These are phyloP conservation scores for Gastrophysa polygoni DNA, from an alignment of 2,888 invertebrate genomes.

Conservation along the genomic window DNA sequence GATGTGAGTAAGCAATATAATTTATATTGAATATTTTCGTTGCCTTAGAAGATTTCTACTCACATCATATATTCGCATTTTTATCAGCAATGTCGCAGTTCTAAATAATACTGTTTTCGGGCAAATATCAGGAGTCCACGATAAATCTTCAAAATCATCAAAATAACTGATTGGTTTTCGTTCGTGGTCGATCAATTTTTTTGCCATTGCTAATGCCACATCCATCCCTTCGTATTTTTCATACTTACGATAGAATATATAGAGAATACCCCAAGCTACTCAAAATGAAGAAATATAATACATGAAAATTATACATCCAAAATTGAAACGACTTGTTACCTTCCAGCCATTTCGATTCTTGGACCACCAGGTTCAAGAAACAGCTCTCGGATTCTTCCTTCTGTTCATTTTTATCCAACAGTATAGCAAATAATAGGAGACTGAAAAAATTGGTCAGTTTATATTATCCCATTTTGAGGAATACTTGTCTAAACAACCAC, in stretches of 20 bases:
- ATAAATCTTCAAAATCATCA: conserved; percentile 45
- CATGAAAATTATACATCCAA: not conserved
- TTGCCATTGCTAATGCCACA: conserved; percentile 48
- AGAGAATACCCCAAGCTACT: conserved; percentile 49
- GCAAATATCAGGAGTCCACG: conserved; percentile 48
- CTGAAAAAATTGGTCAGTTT: conserved; percentile 36
- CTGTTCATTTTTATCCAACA: conserved; percentile 46
- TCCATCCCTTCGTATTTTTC: conserved; percentile 50
- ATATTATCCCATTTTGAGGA: no score
- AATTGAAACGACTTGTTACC: conserved; percentile 33
- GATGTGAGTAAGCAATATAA: no score
- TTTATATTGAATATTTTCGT: conserved; percentile 12
- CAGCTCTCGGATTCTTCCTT: conserved; percentile 53
- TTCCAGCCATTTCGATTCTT: conserved; percentile 51
- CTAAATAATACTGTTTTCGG: conserved; percentile 48
- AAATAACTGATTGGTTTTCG: conserved; percentile 35
- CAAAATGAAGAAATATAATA: not conserved
- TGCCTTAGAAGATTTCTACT: not conserved
- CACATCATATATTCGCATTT: conserved; percentile 48
- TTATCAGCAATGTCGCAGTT: conserved; percentile 49
- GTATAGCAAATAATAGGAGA: conserved; percentile 48
- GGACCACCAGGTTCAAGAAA: conserved; percentile 48
- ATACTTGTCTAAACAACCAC: no score
- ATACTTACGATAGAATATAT: conserved; percentile 50
- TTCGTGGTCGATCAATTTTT: conserved; percentile 42